These are phyloP conservation scores for silkworm (Bombyx mori) DNA, from an alignment of 1,140 invertebrate species.

Conservation along the genomic window ASM3026992v2 NC_085128.1:5036001-5036500, in stretches of 20 bases:
- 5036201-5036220: slow-evolving; percentile 39
- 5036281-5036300: slow-evolving; percentile 3
- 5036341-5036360: not conserved
- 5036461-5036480: too few relatives aligned
- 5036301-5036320: too few relatives aligned
- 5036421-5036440: too few relatives aligned
- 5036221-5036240: slow-evolving; percentile 31
- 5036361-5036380: too few relatives aligned
- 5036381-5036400: too few relatives aligned
- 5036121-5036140: slow-evolving; percentile 38
- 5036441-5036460: too few relatives aligned
- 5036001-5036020: too few relatives aligned
- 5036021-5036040: too few relatives aligned
- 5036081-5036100: slow-evolving; percentile 23
- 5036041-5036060: too few relatives aligned
- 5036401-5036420: too few relatives aligned
- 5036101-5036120: slow-evolving; percentile 34
- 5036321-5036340: not conserved
- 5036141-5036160: slow-evolving; percentile 32
- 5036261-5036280: not conserved
- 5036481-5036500: too few relatives aligned
- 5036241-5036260: slow-evolving; percentile 8
- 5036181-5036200: slow-evolving; percentile 44
- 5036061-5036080: too few relatives aligned
- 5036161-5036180: slow-evolving; percentile 33